A percentile compares a stretch with the other conserved stretches of the same genome.
Conservation (phyloP, 2,888 invertebrate species). For the Pachliopta kotzebuea region DNA sequence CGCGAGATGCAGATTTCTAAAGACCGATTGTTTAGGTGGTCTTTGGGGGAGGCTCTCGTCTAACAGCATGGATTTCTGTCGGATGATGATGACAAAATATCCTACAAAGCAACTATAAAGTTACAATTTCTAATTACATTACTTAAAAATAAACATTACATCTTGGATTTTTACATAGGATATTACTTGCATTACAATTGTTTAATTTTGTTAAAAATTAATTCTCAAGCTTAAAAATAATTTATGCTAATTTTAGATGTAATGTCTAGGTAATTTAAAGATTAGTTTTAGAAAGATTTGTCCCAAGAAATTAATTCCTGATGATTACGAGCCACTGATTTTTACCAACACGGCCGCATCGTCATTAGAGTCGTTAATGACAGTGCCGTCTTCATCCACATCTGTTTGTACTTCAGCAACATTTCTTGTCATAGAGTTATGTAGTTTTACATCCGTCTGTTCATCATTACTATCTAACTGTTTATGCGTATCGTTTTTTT, state of each 20-base stretch:
- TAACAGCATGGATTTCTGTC: no score
- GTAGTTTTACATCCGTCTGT: slow-evolving; percentile 39
- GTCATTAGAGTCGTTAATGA: neutral
- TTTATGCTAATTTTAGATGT: slow-evolving; percentile 15
- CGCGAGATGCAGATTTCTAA: no score
- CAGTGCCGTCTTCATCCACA: slow-evolving; percentile 37
- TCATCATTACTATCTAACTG: slow-evolving; percentile 29
- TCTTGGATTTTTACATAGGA: slow-evolving; percentile 2
- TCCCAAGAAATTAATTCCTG: slow-evolving; percentile 1
- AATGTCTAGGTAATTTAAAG: neutral
- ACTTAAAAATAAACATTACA: neutral
- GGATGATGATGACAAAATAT: neutral
- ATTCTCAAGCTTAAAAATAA: slow-evolving; percentile 16
- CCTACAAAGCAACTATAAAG: neutral
- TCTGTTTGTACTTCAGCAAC: slow-evolving; percentile 60
- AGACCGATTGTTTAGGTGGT: no score
- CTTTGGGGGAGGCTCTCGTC: no score
- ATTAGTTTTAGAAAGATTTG: neutral
- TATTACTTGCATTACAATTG: slow-evolving; percentile 1
- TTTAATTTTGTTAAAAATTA: neutral
- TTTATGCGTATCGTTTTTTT: slow-evolving; percentile 20
- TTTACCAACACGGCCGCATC: neutral
- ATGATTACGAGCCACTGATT: slow-evolving; percentile 3
- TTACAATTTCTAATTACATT: neutral
- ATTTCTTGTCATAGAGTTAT: slow-evolving; percentile 60